Evolutionary conservation across 2,888 invertebrate species (phyloP).

Genomic region (Petrophora chlorosata): DNA sequence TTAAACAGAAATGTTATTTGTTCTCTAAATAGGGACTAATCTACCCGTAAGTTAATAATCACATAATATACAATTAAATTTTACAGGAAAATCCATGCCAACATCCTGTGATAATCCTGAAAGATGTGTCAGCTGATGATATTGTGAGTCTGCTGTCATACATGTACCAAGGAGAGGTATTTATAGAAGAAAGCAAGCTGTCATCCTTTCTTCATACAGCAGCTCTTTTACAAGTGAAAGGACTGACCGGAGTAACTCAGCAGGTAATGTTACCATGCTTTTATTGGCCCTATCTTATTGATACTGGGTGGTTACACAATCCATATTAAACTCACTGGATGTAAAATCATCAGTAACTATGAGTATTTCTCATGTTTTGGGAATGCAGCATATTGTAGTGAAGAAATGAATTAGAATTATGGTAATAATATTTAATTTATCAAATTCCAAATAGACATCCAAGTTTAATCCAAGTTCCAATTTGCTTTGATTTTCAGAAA

Average conservation of each 20-base stretch:
- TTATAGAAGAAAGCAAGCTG: slow-evolving; percentile 86
- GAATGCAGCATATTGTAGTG: too few species aligned
- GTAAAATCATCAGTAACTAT: too few species aligned
- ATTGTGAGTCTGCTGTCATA: slow-evolving; percentile 87
- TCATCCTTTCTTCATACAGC: slow-evolving; percentile 87
- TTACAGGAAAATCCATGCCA: slow-evolving; percentile 88
- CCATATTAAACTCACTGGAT: too few species aligned
- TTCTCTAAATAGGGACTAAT: too few species aligned
- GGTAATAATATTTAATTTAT: too few species aligned
- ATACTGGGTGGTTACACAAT: too few species aligned
- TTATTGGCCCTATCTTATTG: slow-evolving; percentile 19
- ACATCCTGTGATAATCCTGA: slow-evolving; percentile 88
- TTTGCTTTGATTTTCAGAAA: slow-evolving; percentile 56
- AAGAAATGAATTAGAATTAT: too few species aligned
- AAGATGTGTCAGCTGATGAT: slow-evolving; percentile 87
- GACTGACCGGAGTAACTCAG: slow-evolving; percentile 83
- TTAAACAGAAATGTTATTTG: too few species aligned
- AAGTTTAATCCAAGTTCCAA: too few species aligned
- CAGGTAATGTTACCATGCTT: slow-evolving; percentile 56
- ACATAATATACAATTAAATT: background rate
- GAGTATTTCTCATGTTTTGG: too few species aligned
- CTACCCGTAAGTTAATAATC: background rate
- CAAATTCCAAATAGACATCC: too few species aligned
- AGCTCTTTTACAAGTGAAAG: slow-evolving; percentile 86
- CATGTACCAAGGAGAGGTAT: slow-evolving; percentile 89